A percentile compares a stretch with the other conserved stretches of the same genome.
phyloP scores from a whole-genome alignment of 2,113 vertebrate genomes.

The Nycticebus coucang region DNA sequence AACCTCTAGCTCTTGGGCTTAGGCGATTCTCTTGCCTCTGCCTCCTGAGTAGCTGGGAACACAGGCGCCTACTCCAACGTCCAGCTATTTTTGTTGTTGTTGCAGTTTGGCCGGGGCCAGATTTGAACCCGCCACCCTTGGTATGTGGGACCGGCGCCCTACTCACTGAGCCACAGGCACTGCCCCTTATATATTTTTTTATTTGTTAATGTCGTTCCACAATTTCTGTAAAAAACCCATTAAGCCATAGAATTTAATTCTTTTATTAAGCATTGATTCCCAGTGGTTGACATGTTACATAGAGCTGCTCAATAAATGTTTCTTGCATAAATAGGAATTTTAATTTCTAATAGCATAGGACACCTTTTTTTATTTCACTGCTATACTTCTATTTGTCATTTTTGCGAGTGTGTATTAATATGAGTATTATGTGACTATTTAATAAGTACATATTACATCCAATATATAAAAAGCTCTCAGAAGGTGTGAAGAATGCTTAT shows the following conservation, averaged over 20 bases:
- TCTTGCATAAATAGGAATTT: not conserved
- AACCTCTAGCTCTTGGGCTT: no score
- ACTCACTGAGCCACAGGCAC: no score
- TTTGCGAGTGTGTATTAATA: not conserved
- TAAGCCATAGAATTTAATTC: not conserved
- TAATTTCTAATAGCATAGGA: not conserved
- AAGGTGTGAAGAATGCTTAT: not conserved
- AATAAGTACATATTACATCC: not conserved
- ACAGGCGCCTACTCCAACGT: no score
- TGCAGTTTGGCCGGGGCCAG: no score
- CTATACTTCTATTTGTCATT: not conserved
- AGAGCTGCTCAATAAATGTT: not conserved
- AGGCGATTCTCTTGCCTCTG: no score
- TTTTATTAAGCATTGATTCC: not conserved
- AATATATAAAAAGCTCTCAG: not conserved
- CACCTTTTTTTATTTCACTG: not conserved
- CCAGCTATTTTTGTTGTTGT: no score
- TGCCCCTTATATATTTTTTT: no score
- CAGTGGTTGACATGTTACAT: not conserved
- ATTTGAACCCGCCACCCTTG: no score
- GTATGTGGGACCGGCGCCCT: no score
- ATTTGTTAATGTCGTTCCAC: not conserved
- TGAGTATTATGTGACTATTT: not conserved
- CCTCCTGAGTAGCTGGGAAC: no score
- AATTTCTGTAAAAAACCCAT: not conserved